Evolutionary conservation across 2,888 invertebrate genomes (phyloP).

Genomic region (Torymus tubicola): DNA sequence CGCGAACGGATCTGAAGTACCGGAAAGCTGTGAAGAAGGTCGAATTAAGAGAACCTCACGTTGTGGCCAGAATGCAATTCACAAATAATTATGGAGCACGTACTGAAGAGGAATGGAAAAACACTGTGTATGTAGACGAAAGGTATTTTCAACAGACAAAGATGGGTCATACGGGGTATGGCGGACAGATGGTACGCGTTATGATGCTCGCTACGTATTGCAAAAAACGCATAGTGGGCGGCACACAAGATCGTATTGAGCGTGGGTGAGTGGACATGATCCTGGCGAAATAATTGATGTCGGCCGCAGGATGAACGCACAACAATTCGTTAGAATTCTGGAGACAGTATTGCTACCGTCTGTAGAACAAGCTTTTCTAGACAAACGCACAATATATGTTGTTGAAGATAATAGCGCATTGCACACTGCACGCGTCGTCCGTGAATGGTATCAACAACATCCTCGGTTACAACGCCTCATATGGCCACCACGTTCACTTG

Average conservation of each 20-base stretch:
- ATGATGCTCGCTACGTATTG: too few species aligned
- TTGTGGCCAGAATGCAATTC: too few species aligned
- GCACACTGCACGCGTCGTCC: slow-evolving; percentile 51
- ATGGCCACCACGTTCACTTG: slow-evolving; percentile 60
- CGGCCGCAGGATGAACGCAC: not conserved
- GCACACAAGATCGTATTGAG: slow-evolving; percentile 31
- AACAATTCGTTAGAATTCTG: slow-evolving; percentile 51
- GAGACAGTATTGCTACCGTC: slow-evolving; percentile 54
- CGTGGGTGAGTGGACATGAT: slow-evolving; percentile 31
- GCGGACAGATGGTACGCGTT: too few species aligned
- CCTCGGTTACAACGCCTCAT: slow-evolving; percentile 52
- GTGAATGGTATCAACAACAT: slow-evolving; percentile 57
- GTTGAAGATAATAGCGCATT: slow-evolving; percentile 56
- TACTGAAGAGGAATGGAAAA: too few species aligned
- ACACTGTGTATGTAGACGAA: too few species aligned
- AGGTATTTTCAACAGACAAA: too few species aligned
- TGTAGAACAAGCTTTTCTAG: slow-evolving; percentile 46
- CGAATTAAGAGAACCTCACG: too few species aligned
- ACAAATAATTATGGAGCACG: too few species aligned
- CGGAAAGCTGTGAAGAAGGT: too few species aligned
- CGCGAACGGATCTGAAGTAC: too few species aligned
- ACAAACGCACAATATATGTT: slow-evolving; percentile 30
- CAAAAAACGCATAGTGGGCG: slow-evolving; percentile 14
- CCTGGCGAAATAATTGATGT: slow-evolving; percentile 7
- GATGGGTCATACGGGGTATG: too few species aligned